Evolutionary conservation across 2,113 vertebrate species (phyloP), one percentile per base, ranked within the genome.

Genomic region (Proterorhinus semilunaris): DNA sequence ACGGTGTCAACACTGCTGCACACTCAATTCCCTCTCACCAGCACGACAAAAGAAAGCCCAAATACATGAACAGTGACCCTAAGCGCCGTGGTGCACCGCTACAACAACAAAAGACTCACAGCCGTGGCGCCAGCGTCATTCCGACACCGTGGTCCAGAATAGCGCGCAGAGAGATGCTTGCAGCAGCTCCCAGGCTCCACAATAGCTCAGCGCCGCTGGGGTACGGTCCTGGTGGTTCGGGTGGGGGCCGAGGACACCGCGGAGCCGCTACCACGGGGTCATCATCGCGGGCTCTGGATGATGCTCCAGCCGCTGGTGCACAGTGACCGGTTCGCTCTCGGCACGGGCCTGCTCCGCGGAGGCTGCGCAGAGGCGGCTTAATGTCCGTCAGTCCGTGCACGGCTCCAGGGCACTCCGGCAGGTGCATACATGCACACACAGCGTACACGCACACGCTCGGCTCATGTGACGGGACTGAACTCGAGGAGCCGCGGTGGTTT

Each of bases 81-180:
- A 62, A 82, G 57, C 81, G 76, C 80, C 77, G 65, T 65, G 79
- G 69, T 82, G 83, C 77, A 64, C 15, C 81, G 36, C 80, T 72
- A 63, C 70, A 87, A 91, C 90, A 91, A 91, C 89, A 93, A 91
- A 90, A 93, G 90, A 89, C 93, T 94, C 92, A 93, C 93, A 86
- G 89, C 72, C 83, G 78, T 68, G 83, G 84, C 82, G 82, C 68
- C 78, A 70, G 77, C 74, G 68, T 57, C 68, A 61, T 44, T n/a
- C 72, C 68, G 17, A 75, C 80, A 85, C 64, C 61, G 66, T 59
- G 61, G 79, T 79, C 88, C 84, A 45, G n/a, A 65, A 72, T 43
- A 55, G 17, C 53, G 17, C 17, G 53, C 6, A 9, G 53, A 5
- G 7, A 27, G 53, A 27, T 6, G 53, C 17, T 11, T 21, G 17